Evolutionary conservation across 2,888 invertebrate species (phyloP).

Genomic region (Lasioglossum zephyrum): DNA sequence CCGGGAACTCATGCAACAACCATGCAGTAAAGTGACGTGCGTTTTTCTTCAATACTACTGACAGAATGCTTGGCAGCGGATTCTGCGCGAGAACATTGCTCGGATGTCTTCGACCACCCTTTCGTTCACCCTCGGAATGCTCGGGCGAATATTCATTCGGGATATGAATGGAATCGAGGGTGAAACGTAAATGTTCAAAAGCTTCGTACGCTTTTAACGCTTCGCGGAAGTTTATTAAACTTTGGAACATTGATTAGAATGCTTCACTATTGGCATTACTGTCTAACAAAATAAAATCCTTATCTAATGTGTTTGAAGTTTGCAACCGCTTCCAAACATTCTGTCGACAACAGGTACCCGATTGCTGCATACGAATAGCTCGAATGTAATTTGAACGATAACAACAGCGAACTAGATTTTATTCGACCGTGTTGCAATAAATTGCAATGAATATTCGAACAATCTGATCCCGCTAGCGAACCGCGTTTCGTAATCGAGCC

Average conservation of each 20-base stretch:
- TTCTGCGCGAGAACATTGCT: not conserved
- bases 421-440: not conserved
- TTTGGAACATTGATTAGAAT: no score
- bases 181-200: not conserved
- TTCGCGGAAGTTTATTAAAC: not conserved
- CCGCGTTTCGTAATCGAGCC: not conserved
- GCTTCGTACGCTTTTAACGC: not conserved
- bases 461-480: not conserved
- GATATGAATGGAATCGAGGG: not conserved
- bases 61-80: not conserved
- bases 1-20: not conserved
- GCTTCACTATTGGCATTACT: no score
- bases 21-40: constrained; percentile 8
- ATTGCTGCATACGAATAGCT: not conserved
- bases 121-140: not conserved
- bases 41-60: not conserved
- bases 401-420: not conserved
- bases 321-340: not conserved
- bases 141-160: no score
- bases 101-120: not conserved
- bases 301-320: not conserved
- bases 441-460: not conserved
- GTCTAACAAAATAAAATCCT: not conserved
- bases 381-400: not conserved
- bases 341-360: not conserved